Conservation (phyloP, 2,797 vertebrate genomes). For the Semotilus atromaculatus region DNA sequence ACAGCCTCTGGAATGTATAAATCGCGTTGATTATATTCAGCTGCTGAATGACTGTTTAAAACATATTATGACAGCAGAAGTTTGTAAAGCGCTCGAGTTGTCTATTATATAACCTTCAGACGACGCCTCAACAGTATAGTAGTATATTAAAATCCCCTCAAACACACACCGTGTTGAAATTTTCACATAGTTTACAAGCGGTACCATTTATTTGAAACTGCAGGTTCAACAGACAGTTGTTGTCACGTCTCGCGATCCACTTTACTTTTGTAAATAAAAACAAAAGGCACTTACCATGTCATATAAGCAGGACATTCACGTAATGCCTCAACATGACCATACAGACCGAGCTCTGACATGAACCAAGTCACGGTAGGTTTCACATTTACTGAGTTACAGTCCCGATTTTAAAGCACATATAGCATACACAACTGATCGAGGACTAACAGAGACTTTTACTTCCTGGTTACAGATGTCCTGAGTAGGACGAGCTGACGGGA, state of each 20-base stretch:
- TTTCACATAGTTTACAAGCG: not conserved
- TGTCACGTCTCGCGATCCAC: not conserved
- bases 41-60: not conserved
- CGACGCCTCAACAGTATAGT: not conserved
- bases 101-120: not conserved
- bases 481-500: not conserved
- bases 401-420: not conserved
- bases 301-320: constrained; percentile 19
- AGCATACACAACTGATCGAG: not conserved
- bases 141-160: not conserved
- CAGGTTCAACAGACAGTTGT: constrained; percentile 3
- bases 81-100: not conserved
- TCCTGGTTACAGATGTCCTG: constrained; percentile 31
- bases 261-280: not conserved
- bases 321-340: not conserved
- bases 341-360: not conserved
- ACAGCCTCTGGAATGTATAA: not conserved
- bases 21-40: not conserved
- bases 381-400: not conserved
- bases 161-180: not conserved
- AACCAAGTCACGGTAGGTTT: not conserved
- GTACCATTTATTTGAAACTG: not conserved
- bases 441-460: not conserved
- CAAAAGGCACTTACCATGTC: constrained; percentile 35
- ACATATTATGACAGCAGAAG: not conserved